phyloP scores from a whole-genome alignment of 2,888 invertebrate genomes.

The Ophonus ardosiacus region DNA sequence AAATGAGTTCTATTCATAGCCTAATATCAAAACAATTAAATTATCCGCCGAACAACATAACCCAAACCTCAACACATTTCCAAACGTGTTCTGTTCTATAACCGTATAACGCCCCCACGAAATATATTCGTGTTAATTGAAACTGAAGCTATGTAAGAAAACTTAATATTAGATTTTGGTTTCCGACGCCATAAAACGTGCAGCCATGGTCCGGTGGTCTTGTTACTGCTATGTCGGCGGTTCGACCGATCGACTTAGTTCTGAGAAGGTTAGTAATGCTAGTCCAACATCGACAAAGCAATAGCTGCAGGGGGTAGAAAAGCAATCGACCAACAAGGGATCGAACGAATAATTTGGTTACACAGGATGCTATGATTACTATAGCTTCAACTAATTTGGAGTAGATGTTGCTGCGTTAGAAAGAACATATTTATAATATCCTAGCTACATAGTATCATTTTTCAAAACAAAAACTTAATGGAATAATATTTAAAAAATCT shows the following conservation, averaged over 20 bases:
- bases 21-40: neutral
- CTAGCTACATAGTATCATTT: too few relatives aligned
- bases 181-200: slow-evolving; percentile 18
- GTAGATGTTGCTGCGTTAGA: too few relatives aligned
- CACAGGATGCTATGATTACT: too few relatives aligned
- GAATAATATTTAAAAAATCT: too few relatives aligned
- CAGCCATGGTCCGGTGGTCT: slow-evolving; percentile 5
- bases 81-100: neutral
- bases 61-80: neutral
- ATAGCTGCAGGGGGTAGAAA: too few relatives aligned
- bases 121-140: slow-evolving; percentile 41
- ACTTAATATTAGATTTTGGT: slow-evolving; percentile 42
- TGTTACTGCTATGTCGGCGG: neutral
- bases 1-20: neutral
- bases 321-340: too few relatives aligned
- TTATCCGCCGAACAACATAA: neutral
- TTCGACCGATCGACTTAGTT: slow-evolving; percentile 7
- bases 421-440: too few relatives aligned
- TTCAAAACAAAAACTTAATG: too few relatives aligned
- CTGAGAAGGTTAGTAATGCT: neutral
- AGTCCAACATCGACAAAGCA: too few relatives aligned
- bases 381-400: too few relatives aligned
- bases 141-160: slow-evolving; percentile 7
- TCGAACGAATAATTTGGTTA: too few relatives aligned
- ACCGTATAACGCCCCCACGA: neutral